phyloP scores from a whole-genome alignment of 2,888 invertebrate genomes.

The Eumacrocentrus americanus region DNA sequence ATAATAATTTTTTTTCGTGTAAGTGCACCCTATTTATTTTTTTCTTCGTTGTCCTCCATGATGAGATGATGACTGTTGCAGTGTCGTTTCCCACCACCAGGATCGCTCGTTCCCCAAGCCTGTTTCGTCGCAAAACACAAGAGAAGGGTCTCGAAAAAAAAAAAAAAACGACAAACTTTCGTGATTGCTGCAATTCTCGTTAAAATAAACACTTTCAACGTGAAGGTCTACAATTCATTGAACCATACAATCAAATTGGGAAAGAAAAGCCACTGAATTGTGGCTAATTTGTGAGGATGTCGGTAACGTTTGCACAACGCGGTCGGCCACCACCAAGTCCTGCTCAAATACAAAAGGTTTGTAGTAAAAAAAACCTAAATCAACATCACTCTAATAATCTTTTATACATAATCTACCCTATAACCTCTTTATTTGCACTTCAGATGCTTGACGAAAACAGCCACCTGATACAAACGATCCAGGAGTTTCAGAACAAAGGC shows the following conservation, averaged over 20 bases:
- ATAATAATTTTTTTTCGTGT: neutral
- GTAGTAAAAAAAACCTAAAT: neutral
- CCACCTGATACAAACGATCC: slow-evolving; percentile 94
- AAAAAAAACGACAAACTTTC: neutral
- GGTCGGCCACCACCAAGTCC: slow-evolving; percentile 79
- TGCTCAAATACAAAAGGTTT: slow-evolving; percentile 81
- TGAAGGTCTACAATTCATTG: neutral
- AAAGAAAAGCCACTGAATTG: neutral
- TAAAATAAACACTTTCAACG: neutral
- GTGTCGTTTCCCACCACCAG: no score
- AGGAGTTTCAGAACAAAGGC: slow-evolving; percentile 95
- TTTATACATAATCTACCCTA: slow-evolving; percentile 26
- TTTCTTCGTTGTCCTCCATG: neutral
- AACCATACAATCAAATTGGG: neutral
- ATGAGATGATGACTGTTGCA: neutral
- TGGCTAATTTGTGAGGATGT: slow-evolving; percentile 63
- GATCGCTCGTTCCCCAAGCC: neutral
- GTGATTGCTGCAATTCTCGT: no score
- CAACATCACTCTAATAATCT: neutral
- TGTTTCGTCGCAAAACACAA: neutral
- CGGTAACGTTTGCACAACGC: slow-evolving; percentile 76
- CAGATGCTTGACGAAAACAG: slow-evolving; percentile 97
- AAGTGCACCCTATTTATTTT: neutral
- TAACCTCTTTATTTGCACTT: neutral
- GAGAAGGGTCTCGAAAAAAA: neutral